phyloP scores from a whole-genome alignment of 2,888 invertebrate genomes.

The Lordiphosa andalusiaca region DNA sequence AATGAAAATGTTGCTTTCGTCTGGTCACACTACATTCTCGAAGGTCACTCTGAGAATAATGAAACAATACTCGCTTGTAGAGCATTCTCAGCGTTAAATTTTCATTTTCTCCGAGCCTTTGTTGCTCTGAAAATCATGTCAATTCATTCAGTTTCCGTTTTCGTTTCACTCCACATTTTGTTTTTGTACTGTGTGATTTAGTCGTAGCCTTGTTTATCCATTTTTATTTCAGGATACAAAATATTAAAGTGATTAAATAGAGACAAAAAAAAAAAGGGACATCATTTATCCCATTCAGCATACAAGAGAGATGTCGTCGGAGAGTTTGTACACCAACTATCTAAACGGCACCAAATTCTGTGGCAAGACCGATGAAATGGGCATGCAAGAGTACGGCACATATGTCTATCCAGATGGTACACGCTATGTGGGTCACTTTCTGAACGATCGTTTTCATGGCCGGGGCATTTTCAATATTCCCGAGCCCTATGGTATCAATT shows the following conservation, averaged over 20 bases:
- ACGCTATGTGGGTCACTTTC: constrained; percentile 83
- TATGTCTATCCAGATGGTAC: constrained; percentile 84
- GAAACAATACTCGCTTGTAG: too few species aligned
- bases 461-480: constrained; percentile 79
- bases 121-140: too few species aligned
- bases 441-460: constrained; percentile 82
- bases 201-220: not conserved
- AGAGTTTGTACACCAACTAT: not conserved
- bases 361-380: constrained; percentile 78
- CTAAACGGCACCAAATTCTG: constrained; percentile 40
- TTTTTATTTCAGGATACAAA: not conserved
- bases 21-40: too few species aligned
- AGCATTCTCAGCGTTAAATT: too few species aligned
- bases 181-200: not conserved
- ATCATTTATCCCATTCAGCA: too few species aligned
- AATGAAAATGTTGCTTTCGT: too few species aligned
- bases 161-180: too few species aligned
- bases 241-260: not conserved
- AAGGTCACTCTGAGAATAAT: too few species aligned
- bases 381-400: constrained; percentile 83
- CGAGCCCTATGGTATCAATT: constrained; percentile 35
- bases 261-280: not conserved
- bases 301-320: too few species aligned
- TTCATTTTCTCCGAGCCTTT: too few species aligned
- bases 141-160: too few species aligned